A percentile compares a stretch with the other conserved stretches of the same genome.
phyloP scores from a whole-genome alignment of 2,888 invertebrate species.

The Aphidius colemani region DNA sequence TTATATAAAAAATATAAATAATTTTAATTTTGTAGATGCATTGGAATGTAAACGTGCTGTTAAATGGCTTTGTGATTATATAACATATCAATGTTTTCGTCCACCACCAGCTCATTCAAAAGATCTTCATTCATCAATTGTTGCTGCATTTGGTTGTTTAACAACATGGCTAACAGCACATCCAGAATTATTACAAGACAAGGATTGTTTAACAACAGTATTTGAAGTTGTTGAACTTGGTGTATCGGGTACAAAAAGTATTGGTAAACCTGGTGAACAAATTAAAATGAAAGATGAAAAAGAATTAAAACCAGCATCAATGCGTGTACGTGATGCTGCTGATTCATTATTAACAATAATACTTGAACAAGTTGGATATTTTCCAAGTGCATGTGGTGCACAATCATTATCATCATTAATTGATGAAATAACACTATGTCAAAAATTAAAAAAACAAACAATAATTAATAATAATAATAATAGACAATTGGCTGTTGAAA shows the following conservation, averaged over 20 bases:
- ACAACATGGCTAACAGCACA: conserved; percentile 92
- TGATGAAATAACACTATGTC: conserved; percentile 83
- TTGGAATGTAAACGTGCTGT: conserved; percentile 90
- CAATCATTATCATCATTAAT: conserved; percentile 84
- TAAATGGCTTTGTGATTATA: conserved; percentile 98
- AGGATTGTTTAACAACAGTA: conserved; percentile 89
- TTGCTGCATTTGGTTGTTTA: conserved; percentile 90
- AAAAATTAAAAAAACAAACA: conserved; percentile 69
- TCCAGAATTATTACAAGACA: conserved; percentile 86
- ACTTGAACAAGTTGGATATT: conserved; percentile 88
- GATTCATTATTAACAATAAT: conserved; percentile 90
- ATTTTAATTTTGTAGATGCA: no score
- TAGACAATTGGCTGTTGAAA: conserved; percentile 68
- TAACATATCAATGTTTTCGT: conserved; percentile 91
- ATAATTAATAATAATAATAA: conserved; percentile 62
- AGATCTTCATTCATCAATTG: conserved; percentile 92
- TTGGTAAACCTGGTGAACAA: conserved; percentile 84
- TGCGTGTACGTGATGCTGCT: conserved; percentile 96
- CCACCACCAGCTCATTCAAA: conserved; percentile 93
- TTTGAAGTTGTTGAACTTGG: conserved; percentile 97
- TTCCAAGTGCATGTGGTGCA: conserved; percentile 82
- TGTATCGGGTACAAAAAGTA: conserved; percentile 91
- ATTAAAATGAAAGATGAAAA: conserved; percentile 95
- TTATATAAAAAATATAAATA: no score
- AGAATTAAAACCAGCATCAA: conserved; percentile 94